Evolutionary conservation across 2,888 invertebrate species (phyloP), one percentile per base, ranked within the genome.

Genomic region (Hipparchia sbordonii): DNA sequence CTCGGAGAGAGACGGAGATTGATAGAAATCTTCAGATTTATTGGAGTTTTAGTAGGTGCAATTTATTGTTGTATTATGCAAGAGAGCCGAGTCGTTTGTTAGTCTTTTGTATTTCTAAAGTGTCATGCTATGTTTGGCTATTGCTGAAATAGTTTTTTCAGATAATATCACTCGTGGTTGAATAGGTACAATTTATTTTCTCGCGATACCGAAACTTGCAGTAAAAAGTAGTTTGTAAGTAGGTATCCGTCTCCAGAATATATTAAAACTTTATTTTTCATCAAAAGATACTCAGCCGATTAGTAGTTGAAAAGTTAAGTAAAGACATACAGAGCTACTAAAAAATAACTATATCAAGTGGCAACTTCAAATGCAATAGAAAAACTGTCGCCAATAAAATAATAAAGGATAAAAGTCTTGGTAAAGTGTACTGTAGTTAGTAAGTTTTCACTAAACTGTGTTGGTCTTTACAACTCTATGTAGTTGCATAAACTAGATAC

Each of bases 11-110:
- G 56, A 54, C 56, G 9, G 67, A 67, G 70, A 73, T 74, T 76
- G 72, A 77, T 73, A 68, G 56, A 45, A 66, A 70, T 72, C 67
- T 65, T 52, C n/a, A 65, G 56, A 73, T 72, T 72, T 69, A 75
- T 69, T 65, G 57, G 23, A 57, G 61, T 12, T 67, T 67, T 9
- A 48, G 10, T 56, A 13, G 46, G 9, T 46, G n/a, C 56, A 10
- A 5, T 62, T 70, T 70, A 56, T 62, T 54, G 67, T 67, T 23
- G 67, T 13, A 67, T 67, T 70, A 54, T 45, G 48, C 61, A 70
- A 52, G n/a, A 13, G 56, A 62, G 54, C 13, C 4, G 9, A 46
- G 39, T 9, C n/a, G 61, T 56, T 39, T 67, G 67, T 46, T n/a
- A 23, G 45, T 67, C 56, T 67, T 48, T 7, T 48, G 2, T 13